Conservation (phyloP, 2,113 vertebrate genomes). For the Turdus rufiventris region DNA sequence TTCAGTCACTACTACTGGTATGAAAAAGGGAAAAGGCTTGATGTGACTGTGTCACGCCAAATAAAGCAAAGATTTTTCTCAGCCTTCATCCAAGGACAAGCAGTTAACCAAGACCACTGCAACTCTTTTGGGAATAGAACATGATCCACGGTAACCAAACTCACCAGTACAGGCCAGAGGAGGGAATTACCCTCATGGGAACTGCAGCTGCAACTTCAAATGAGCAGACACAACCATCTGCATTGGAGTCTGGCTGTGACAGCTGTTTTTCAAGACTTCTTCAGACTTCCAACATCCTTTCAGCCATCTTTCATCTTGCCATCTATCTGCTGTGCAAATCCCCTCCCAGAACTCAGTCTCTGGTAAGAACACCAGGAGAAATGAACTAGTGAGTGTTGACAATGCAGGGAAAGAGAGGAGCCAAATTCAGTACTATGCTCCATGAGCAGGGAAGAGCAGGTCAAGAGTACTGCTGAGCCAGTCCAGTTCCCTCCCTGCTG, state of each 20-base stretch:
- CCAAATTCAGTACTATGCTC: neutral
- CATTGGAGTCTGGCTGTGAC: neutral
- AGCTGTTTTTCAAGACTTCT: neutral
- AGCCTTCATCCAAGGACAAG: neutral
- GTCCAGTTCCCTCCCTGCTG: neutral
- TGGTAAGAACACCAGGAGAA: neutral
- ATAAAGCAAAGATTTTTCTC: neutral
- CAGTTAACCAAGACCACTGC: neutral
- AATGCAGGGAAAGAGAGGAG: fast-evolving
- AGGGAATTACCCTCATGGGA: neutral
- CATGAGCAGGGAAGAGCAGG: neutral
- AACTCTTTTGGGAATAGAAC: neutral
- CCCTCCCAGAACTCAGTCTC: neutral
- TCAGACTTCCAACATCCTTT: neutral
- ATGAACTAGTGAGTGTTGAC: fast-evolving
- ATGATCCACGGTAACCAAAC: neutral
- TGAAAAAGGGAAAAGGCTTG: neutral
- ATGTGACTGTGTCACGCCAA: neutral
- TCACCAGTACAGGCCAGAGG: neutral
- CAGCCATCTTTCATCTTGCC: neutral
- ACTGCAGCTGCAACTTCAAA: neutral
- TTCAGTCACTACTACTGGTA: neutral
- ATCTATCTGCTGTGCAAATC: neutral
- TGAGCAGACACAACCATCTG: neutral
- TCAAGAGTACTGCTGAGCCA: neutral